phyloP scores from a whole-genome alignment of 1,140 invertebrate species.

The Agraylea sexmaculata region DNA sequence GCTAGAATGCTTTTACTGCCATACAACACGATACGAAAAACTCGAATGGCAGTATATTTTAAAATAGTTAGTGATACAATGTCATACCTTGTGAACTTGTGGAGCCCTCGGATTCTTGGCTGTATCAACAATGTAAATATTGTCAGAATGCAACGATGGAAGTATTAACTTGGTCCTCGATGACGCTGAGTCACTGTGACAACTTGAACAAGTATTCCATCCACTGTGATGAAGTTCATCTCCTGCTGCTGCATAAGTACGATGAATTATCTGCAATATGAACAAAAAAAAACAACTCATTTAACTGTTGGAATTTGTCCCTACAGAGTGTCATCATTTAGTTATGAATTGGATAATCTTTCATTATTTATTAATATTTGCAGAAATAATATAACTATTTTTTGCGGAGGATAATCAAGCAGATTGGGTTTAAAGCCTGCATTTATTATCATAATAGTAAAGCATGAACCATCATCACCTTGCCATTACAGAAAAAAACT shows the following conservation, averaged over 20 bases:
- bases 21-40: no score
- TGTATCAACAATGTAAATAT: slow-evolving; percentile 79
- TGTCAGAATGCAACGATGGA: slow-evolving; percentile 68
- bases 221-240: slow-evolving; percentile 93
- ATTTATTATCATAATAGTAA: no score
- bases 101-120: slow-evolving; percentile 53
- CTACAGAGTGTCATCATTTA: no score
- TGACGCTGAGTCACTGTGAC: slow-evolving; percentile 50
- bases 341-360: no score
- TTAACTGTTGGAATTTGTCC: no score
- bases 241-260: slow-evolving; percentile 65
- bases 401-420: no score
- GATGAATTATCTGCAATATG: slow-evolving; percentile 68
- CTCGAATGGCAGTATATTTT: slow-evolving; percentile 2
- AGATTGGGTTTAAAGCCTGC: no score
- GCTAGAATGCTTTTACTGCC: no score
- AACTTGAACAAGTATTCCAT: slow-evolving; percentile 94
- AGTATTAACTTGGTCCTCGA: slow-evolving; percentile 70
- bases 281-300: slow-evolving; percentile 3
- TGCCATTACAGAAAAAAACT: no score
- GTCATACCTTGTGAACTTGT: slow-evolving; percentile 39
- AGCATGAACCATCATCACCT: no score
- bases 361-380: no score
- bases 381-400: no score
- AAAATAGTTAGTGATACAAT: slow-evolving; percentile 3